These are phyloP conservation scores for Cinclus cinclus DNA, from an alignment of 2,113 vertebrate genomes.

Conservation along the genomic window DNA sequence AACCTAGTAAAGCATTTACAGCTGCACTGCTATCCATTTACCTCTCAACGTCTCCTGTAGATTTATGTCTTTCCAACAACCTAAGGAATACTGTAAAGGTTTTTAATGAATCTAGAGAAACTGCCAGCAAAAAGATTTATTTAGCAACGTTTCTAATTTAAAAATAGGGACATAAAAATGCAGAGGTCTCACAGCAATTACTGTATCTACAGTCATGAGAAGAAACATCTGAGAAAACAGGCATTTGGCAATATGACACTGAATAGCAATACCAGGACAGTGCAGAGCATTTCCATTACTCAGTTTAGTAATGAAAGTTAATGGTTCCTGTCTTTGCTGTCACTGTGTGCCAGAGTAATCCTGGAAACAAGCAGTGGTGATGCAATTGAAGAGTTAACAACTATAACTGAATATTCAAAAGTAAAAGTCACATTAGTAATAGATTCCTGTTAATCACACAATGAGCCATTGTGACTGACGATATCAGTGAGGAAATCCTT, in stretches of 20 bases:
- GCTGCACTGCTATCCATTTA: background rate
- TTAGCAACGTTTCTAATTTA: background rate
- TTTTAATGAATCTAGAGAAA: constrained; percentile 2
- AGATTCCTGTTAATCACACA: background rate
- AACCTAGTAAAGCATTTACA: background rate
- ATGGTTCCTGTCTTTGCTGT: constrained; percentile 3
- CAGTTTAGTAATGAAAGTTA: constrained; percentile 9
- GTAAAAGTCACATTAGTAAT: background rate
- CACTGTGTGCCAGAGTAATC: background rate
- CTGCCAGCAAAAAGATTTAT: background rate
- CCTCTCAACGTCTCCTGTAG: background rate
- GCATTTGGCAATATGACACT: background rate
- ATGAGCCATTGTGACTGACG: background rate
- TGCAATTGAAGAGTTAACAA: background rate
- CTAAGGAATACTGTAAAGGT: background rate
- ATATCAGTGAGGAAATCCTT: background rate
- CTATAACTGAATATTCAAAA: constrained; percentile 10
- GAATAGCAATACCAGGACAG: background rate
- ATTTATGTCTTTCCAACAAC: background rate
- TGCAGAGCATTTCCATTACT: background rate
- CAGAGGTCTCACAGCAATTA: background rate
- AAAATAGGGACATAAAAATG: background rate
- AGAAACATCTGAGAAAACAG: constrained; percentile 13
- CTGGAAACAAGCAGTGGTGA: background rate
- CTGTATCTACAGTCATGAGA: background rate